Percentiles rank a stretch among this genome's conserved stretches.
Conservation (phyloP, 2,797 vertebrate genomes). For the Tangara arthus region DNA sequence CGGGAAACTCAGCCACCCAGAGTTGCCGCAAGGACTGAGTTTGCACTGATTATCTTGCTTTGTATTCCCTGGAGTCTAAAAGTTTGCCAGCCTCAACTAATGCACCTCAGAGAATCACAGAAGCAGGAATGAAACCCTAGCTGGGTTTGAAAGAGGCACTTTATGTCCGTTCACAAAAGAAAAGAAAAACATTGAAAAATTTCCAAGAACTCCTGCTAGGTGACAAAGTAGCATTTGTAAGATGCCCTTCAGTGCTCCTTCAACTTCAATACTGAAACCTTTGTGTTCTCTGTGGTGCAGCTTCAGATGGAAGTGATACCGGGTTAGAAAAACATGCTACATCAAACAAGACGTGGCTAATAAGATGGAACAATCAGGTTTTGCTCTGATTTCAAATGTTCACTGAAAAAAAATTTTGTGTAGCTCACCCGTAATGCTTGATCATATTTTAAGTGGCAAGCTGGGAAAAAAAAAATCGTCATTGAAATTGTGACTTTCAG, state of each 20-base stretch:
- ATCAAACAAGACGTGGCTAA: conserved; percentile 28
- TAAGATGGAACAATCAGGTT: conserved; percentile 30
- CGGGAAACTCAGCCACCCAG: conserved; percentile 9
- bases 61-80: conserved; percentile 33
- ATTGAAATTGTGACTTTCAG: conserved; percentile 37
- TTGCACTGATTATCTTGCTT: conserved; percentile 20
- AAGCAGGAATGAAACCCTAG: conserved; percentile 50
- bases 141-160: conserved; percentile 62
- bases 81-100: conserved; percentile 46
- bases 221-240: conserved; percentile 53
- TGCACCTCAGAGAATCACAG: conserved; percentile 37
- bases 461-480: background rate
- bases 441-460: conserved; percentile 25
- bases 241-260: conserved; percentile 43
- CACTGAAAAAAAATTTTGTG: background rate
- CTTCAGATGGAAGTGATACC: conserved; percentile 45
- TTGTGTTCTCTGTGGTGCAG: conserved; percentile 50
- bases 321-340: conserved; percentile 49
- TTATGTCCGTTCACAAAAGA: conserved; percentile 60
- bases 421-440: conserved; percentile 10
- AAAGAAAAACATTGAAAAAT: conserved; percentile 54
- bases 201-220: conserved; percentile 53
- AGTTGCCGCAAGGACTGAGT: background rate
- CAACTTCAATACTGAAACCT: conserved; percentile 45
- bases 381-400: conserved; percentile 55